phyloP scores from a whole-genome alignment of 37 sponge, comb jelly and placozoan species.

The Halichondria panicea region DNA sequence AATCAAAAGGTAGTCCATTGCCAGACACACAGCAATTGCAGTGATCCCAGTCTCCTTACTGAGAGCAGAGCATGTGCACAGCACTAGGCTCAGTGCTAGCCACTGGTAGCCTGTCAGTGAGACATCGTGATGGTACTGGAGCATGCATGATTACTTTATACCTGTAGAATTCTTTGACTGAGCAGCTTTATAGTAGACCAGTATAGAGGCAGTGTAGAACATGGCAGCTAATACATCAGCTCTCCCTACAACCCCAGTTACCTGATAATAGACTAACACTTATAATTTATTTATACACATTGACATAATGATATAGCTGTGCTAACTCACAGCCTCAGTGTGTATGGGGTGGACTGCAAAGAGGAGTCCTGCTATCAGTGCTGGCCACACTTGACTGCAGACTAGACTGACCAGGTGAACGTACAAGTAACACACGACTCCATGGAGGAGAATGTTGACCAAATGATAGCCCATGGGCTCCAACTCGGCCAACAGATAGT shows the following conservation, averaged over 20 bases:
- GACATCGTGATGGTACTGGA: neutral
- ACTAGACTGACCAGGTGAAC: slow-evolving; percentile 56
- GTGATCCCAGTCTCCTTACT: slow-evolving; percentile 92
- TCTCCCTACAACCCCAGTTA: slow-evolving; percentile 93
- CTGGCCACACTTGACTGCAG: slow-evolving; percentile 48
- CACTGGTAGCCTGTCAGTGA: slow-evolving; percentile 3
- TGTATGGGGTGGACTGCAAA: slow-evolving; percentile 71
- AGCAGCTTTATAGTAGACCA: slow-evolving; percentile 38
- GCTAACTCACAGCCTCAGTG: slow-evolving; percentile 55
- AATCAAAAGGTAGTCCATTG: too few relatives aligned
- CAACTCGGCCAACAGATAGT: slow-evolving; percentile 80
- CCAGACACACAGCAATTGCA: slow-evolving; percentile 78
- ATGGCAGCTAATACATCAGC: slow-evolving; percentile 85
- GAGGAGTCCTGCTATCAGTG: slow-evolving; percentile 73
- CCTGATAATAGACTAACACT: slow-evolving; percentile 51
- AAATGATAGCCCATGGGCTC: slow-evolving; percentile 88
- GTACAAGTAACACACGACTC: slow-evolving; percentile 74
- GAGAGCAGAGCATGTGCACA: slow-evolving; percentile 64
- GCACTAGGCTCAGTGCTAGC: slow-evolving; percentile 6
- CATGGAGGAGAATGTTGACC: slow-evolving; percentile 87
- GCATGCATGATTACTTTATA: neutral
- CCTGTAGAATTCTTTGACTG: neutral
- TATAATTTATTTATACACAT: neutral
- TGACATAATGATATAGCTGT: neutral
- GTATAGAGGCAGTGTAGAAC: slow-evolving; percentile 68